A percentile compares a stretch with the other conserved stretches of the same genome.
phyloP scores from a whole-genome alignment of 2,113 vertebrate species.

The Procavia capensis region DNA sequence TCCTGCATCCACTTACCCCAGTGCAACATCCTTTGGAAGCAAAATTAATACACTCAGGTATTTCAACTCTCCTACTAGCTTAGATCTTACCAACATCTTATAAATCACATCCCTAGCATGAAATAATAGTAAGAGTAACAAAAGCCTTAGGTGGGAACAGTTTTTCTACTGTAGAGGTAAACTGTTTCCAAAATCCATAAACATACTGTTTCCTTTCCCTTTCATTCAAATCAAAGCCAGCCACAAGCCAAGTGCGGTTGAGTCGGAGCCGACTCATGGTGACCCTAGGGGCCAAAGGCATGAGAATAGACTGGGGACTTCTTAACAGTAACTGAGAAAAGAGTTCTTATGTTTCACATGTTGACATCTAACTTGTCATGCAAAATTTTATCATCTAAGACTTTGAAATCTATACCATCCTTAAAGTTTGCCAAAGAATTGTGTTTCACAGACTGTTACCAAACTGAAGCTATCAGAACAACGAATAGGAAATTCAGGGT shows the following conservation, averaged over 20 bases:
- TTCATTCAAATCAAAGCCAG: slow-evolving; percentile 35
- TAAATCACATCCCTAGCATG: not conserved
- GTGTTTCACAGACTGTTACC: not conserved
- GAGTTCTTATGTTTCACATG: not conserved
- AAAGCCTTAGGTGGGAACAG: not conserved
- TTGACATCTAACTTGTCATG: not conserved
- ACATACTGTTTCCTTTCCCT: not conserved
- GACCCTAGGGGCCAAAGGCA: too few species aligned
- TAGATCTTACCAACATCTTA: slow-evolving; percentile 10
- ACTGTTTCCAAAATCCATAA: not conserved
- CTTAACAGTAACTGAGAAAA: not conserved
- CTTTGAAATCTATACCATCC: not conserved
- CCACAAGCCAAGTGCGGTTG: too few species aligned
- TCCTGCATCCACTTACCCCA: not conserved
- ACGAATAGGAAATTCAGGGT: slow-evolving; percentile 14
- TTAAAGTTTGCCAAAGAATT: not conserved
- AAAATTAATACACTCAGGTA: not conserved
- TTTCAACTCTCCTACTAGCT: not conserved
- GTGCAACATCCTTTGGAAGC: not conserved
- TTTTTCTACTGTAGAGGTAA: not conserved
- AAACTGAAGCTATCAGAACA: not conserved
- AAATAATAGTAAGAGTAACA: too few species aligned
- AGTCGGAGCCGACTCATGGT: too few species aligned
- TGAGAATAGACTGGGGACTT: not conserved
- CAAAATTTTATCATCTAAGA: not conserved